A percentile compares a stretch with the other conserved stretches of the same genome.
phyloP scores from a whole-genome alignment of 1,140 invertebrate genomes.

The Centruroides sculpturatus region DNA sequence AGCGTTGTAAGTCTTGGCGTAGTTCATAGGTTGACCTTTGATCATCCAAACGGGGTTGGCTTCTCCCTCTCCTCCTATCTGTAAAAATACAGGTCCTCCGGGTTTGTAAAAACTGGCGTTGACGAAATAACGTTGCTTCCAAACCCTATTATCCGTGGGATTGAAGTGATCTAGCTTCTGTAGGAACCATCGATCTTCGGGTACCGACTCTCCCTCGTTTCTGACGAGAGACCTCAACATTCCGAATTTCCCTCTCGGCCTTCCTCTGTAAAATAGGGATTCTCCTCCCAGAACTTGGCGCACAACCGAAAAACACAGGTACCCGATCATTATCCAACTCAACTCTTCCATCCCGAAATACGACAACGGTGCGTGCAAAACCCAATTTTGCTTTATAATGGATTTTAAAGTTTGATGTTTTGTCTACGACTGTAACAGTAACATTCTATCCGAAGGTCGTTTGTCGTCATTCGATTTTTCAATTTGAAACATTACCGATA shows the following conservation, averaged over 20 bases:
- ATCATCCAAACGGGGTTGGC: conserved; percentile 55
- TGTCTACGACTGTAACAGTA: too few relatives aligned
- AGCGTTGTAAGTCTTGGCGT: conserved; percentile 61
- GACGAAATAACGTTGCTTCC: conserved; percentile 34
- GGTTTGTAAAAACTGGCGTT: conserved; percentile 33
- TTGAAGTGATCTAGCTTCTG: conserved; percentile 31
- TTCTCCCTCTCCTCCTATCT: conserved; percentile 35
- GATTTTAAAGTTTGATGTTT: too few relatives aligned
- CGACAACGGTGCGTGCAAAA: too few relatives aligned
- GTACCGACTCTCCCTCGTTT: neutral
- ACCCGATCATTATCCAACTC: too few relatives aligned
- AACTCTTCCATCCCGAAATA: too few relatives aligned
- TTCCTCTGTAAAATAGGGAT: conserved; percentile 1
- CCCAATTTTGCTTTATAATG: too few relatives aligned
- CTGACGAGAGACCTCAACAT: conserved; percentile 3
- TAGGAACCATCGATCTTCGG: conserved; percentile 21
- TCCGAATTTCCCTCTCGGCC: conserved; percentile 8
- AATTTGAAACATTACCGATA: too few relatives aligned
- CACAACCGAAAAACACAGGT: too few relatives aligned
- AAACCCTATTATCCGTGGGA: conserved; percentile 23
- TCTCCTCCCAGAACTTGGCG: conserved; percentile 22
- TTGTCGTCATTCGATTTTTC: too few relatives aligned
- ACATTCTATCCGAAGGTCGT: too few relatives aligned
- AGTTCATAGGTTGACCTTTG: conserved; percentile 66
- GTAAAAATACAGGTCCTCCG: conserved; percentile 35